These are phyloP conservation scores for Riptortus pedestris DNA, from an alignment of 1,140 invertebrate species.

Conservation along the genomic window DNA sequence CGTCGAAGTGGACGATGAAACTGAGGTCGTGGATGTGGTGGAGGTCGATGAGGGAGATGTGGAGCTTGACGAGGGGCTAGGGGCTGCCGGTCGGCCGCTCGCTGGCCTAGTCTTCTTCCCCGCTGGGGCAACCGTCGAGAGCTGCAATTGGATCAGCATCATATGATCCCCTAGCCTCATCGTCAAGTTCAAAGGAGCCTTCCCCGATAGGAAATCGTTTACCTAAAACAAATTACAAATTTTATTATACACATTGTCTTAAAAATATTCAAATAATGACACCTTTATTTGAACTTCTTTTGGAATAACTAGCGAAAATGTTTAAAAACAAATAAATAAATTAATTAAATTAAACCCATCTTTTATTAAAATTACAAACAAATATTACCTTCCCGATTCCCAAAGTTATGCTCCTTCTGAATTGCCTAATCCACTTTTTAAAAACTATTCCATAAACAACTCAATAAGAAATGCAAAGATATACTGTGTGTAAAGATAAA, in stretches of 20 bases:
- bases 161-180: slow-evolving; percentile 91
- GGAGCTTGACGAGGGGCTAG: background rate
- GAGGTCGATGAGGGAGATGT: slow-evolving; percentile 3
- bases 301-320: no score
- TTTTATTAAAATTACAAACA: no score
- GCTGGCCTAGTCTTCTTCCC: slow-evolving; percentile 35
- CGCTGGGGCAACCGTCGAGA: slow-evolving; percentile 64
- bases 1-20: slow-evolving; percentile 19
- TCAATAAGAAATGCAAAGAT: no score
- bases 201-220: slow-evolving; percentile 87
- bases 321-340: no score
- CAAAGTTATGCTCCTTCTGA: no score
- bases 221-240: slow-evolving; percentile 50
- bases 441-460: no score
- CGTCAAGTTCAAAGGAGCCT: slow-evolving; percentile 83
- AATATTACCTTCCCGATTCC: no score
- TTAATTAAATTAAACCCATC: no score
- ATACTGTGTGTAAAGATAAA: no score
- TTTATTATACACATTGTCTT: slow-evolving; percentile 10
- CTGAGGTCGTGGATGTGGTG: slow-evolving; percentile 12
- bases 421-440: no score
- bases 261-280: slow-evolving; percentile 1
- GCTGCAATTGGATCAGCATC: slow-evolving; percentile 89
- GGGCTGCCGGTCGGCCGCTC: background rate
- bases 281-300: no score